Conservation (phyloP, 2,113 vertebrate genomes). For the Oenanthe oenanthe region DNA sequence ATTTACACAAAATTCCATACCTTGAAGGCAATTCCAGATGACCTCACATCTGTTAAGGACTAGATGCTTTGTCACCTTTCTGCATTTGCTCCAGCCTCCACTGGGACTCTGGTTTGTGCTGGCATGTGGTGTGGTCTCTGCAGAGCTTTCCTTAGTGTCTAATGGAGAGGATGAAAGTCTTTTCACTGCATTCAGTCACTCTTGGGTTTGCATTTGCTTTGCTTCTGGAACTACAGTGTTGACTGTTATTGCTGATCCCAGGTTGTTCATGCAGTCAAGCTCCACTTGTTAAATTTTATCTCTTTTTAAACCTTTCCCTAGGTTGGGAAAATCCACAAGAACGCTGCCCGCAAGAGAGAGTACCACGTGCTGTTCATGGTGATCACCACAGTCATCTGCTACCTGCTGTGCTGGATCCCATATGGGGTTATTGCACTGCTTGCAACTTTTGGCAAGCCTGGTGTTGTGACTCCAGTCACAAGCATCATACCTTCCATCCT, state of each 20-base stretch:
- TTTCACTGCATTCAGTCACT: not conserved
- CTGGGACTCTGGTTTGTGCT: not conserved
- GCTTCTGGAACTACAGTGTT: not conserved
- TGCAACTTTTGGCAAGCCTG: constrained; percentile 81
- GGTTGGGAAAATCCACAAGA: constrained; percentile 83
- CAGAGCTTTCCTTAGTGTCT: not conserved
- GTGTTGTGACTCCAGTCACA: constrained; percentile 78
- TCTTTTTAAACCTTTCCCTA: constrained; percentile 25
- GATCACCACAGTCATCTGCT: constrained; percentile 81
- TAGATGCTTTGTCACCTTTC: not conserved
- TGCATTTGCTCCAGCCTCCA: not conserved
- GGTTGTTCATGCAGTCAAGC: not conserved
- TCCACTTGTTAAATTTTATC: not conserved
- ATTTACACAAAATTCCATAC: not conserved
- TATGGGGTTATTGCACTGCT: constrained; percentile 84
- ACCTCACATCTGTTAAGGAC: not conserved
- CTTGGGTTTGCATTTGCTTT: not conserved
- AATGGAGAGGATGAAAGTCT: not conserved
- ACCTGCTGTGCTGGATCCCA: constrained; percentile 84
- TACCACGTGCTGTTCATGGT: constrained; percentile 85
- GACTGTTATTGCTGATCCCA: not conserved
- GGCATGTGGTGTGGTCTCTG: not conserved
- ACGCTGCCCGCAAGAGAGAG: constrained; percentile 78
- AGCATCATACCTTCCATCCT: constrained; percentile 83
- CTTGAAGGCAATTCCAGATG: not conserved